phyloP scores from a whole-genome alignment of 2,797 vertebrate genomes.

The Malurus splendens region DNA sequence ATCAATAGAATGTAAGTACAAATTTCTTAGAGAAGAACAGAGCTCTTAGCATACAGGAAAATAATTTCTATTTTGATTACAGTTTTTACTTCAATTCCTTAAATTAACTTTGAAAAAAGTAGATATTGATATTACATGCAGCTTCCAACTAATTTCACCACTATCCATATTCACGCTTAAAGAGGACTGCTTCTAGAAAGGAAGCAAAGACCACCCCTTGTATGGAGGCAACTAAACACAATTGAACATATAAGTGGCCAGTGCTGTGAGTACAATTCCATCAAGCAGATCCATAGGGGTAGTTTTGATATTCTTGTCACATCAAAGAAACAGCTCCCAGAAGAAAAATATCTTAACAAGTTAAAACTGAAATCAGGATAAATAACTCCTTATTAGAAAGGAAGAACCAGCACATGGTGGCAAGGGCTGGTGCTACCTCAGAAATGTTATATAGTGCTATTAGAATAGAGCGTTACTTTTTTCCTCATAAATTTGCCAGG shows the following conservation, averaged over 20 bases:
- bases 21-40: background rate
- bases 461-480: conserved; percentile 25
- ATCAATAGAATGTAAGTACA: background rate
- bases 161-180: background rate
- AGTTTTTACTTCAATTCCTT: background rate
- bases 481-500: conserved; percentile 45
- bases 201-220: background rate
- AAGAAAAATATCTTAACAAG: background rate
- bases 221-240: conserved; percentile 20
- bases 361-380: conserved; percentile 31
- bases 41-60: background rate
- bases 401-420: background rate
- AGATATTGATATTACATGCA: background rate
- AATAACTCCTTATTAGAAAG: background rate
- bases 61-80: background rate
- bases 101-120: background rate
- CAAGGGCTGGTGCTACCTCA: background rate
- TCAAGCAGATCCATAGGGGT: background rate
- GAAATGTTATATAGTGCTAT: background rate
- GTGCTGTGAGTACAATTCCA: background rate
- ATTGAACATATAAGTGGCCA: background rate
- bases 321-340: conserved; percentile 17
- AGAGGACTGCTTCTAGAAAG: background rate
- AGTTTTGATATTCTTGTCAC: conserved; percentile 40
- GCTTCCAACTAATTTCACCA: background rate